Evolutionary conservation across 2,888 invertebrate genomes (phyloP), one percentile per base, ranked within the genome.

Genomic region (Petrolisthes manimaculis): DNA sequence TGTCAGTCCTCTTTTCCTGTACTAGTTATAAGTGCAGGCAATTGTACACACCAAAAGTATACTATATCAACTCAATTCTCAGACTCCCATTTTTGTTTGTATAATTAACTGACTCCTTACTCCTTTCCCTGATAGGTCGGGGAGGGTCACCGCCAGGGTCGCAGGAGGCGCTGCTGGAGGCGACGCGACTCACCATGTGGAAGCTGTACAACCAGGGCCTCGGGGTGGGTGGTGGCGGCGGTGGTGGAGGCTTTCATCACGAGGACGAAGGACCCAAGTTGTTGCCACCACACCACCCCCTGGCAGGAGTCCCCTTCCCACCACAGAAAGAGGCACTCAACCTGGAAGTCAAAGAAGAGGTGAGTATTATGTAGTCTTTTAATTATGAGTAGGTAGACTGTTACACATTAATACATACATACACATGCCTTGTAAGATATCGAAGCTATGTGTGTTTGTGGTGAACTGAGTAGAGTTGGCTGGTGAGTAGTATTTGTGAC

Each of bases 241-340:
- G 85, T 14, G 86, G 74, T 51, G 88, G 88, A 3, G 86, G 86
- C 67, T 86, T 85, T 83, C 85, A 79, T 53, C 80, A 85, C 37
- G 89, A 91, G 74, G 87, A 87, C 55, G 89, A 89, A 12, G 80
- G 82, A 3, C 86, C 89, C 71, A 88, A 89, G 54, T 83, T 91
- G 89, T 91, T 78, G 79, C 91, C 61, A 61, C 90, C 83, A 54
- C 89, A 90, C 81, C 88, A 86, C 67, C 85, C 86, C 9, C 80
- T 91, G 37, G 77, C 87, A 21, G 86, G 89, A 3, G 61, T 84
- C 90, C 92, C 90, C 21, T 82, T 90, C 80, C 94, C 94, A 91
- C 94, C 94, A 0, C 95, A 95, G 93, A 95, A 96, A 92, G 97
- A 97, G 93, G 97, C 97, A 1, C 94, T 98, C 86, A 97, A 97